Evolutionary conservation across 2,888 invertebrate species (phyloP), one percentile per base, ranked within the genome.

Genomic region (Drosophila paramelanica): DNA sequence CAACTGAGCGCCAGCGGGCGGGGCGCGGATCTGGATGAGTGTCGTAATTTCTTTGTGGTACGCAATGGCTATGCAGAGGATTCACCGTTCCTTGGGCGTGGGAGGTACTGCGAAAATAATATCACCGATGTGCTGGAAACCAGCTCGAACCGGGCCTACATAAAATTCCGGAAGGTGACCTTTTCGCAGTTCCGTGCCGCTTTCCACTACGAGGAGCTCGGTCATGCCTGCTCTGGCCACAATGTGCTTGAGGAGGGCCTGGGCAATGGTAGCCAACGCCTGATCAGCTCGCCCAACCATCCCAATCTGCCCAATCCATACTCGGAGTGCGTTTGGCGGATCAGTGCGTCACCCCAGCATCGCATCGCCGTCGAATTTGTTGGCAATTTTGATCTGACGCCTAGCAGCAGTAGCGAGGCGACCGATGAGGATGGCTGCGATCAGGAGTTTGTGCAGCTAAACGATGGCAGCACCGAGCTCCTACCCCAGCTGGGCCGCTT

Each of bases 301-400:
- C 98, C 98, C 0, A 94, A 95, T 67, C 93, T 95, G 33, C 97
- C 98, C 2, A 93, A 94, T 52, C 95, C 97, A 11, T 96, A 96
- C 82, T 94, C 95, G 4, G 97, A 97, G 92, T 98, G 98, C 90
- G 93, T 94, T 23, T 98, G 98, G 98, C 92, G 93, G 10, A 94
- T 98, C 59, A 93, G 93, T 38, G 96, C 95, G 0, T 95, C 96
- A 0, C 93, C 94, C 1, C 96, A 96, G 2, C 95, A 96, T 91
- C 93, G 94, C n/a, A 92, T 98, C 39, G 93, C 95, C 58, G 91
- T 98, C n/a, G 96, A 97, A 90, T 98, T 98, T 82, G 88, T 94
- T 2, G 95, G 95, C 0, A 93, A 95, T 80, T 97, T 98, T 91
- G 96, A 96, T 90, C 93, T 98, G 51, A 92, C 93, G 0, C 39